A percentile compares a stretch with the other conserved stretches of the same genome.
Conservation (phyloP, 2,113 vertebrate species). For the Xiphias gladius region DNA sequence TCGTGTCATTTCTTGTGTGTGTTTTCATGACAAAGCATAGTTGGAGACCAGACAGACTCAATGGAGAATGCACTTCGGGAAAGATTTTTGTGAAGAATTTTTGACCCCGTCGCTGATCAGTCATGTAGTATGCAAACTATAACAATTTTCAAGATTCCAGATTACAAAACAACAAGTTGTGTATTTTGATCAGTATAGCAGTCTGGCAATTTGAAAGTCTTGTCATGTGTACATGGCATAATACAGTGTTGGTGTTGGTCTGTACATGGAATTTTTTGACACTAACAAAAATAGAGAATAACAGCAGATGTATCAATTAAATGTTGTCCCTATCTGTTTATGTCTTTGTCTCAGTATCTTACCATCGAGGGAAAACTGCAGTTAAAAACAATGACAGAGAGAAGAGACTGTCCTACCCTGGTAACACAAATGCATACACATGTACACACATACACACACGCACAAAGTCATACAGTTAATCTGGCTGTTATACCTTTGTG, state of each 20-base stretch:
- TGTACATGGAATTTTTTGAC: background rate
- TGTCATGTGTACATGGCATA: no score
- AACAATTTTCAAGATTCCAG: no score
- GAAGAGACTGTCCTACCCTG: slow-evolving; percentile 77
- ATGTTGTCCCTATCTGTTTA: background rate
- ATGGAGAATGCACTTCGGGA: no score
- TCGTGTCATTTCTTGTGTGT: no score
- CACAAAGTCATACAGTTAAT: background rate
- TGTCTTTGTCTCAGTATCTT: slow-evolving; percentile 75
- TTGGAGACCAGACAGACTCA: no score
- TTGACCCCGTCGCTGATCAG: no score
- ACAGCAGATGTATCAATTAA: background rate
- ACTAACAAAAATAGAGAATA: background rate
- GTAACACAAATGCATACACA: slow-evolving; percentile 58
- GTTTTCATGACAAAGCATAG: no score
- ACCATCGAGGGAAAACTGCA: slow-evolving; percentile 76
- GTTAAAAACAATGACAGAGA: slow-evolving; percentile 61
- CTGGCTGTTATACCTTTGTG: slow-evolving; percentile 9
- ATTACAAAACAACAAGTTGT: no score
- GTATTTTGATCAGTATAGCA: no score
- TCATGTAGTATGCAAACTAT: no score
- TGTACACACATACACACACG: slow-evolving; percentile 1
- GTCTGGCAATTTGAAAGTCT: no score
- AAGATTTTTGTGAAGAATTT: no score
- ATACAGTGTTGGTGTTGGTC: background rate